Evolutionary conservation across 2,113 vertebrate genomes (phyloP), one percentile per base, ranked within the genome.

Genomic region (Pholis gunnellus): DNA sequence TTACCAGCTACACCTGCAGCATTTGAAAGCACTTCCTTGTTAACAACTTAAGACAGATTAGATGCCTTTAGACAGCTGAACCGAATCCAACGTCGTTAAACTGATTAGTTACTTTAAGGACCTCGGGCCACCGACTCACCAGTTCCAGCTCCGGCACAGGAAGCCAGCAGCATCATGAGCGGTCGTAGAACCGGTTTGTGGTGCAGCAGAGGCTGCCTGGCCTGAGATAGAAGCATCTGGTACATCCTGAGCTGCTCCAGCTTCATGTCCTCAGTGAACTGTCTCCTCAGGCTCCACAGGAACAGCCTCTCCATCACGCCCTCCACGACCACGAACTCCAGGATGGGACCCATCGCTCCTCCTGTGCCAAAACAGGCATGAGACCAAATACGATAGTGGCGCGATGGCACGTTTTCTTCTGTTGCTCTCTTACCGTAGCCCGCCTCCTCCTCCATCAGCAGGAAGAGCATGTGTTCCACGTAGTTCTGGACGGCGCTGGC

Each of bases 261-360:
- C 93, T 99, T 99, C 82, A 97, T 97, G 87, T 98, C 97, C 18
- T 99, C 97, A 0, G 97, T 98, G 91, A 99, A 99, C 73, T 98
- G 96, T 6, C 97, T 95, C 36, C 97, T 95, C 65, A 99, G 87
- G 77, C 98, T 99, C 98, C 98, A 99, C 46, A 99, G 95, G 44
- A 99, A 99, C 63, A 99, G 96, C 36, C 97, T 95, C 88, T 99
- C 98, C 98, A 99, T 97, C 81, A 99, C 98, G 0, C 97, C 98
- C 94, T 99, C 98, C 20, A 96, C 94, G 22, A 99, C 97, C 83
- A 99, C 97, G 14, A 99, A 96, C 93, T 99, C 98, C 94, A 99
- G 93, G 91, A 99, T 99, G 0, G 98, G 95, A 22, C 98, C 98
- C 97, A 99, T 99, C 0, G 97, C 96, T 50, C 95, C 95, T 0